These are phyloP conservation scores for Ichneumon xanthorius DNA, from an alignment of 2,888 invertebrate genomes.

Conservation along the genomic window DNA sequence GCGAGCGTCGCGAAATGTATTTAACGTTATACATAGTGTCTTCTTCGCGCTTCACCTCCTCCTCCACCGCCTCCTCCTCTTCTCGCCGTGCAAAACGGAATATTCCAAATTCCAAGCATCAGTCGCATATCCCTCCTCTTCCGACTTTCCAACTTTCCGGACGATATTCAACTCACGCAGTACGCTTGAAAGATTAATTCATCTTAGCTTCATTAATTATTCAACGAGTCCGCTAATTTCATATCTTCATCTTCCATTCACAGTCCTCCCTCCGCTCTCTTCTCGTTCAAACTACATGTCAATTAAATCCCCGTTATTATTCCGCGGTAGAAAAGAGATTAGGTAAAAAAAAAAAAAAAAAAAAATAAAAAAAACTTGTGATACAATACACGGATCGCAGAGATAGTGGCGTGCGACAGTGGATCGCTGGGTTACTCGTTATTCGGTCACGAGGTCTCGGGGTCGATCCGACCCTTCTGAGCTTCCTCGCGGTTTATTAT, in stretches of 20 bases:
- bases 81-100: constrained; percentile 22
- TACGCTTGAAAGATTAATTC: constrained; percentile 14
- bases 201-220: constrained; percentile 15
- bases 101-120: constrained; percentile 31
- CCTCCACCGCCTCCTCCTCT: background rate
- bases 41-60: constrained; percentile 15
- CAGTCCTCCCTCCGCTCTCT: background rate
- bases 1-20: background rate
- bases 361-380: constrained; percentile 5
- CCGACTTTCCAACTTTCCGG: constrained; percentile 3
- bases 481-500: constrained; percentile 20
- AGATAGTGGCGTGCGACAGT: constrained; percentile 5
- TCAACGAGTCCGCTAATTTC: constrained; percentile 33
- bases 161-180: constrained; percentile 1
- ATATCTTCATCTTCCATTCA: background rate
- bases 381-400: constrained; percentile 3
- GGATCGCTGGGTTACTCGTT: constrained; percentile 41
- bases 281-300: constrained; percentile 3
- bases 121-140: constrained; percentile 19
- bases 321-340: background rate
- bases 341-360: background rate
- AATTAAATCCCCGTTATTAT: constrained; percentile 6
- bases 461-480: constrained; percentile 53
- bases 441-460: constrained; percentile 66
- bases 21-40: constrained; percentile 20